Conservation (phyloP, 2,113 vertebrate species). For the Mugil cephalus region DNA sequence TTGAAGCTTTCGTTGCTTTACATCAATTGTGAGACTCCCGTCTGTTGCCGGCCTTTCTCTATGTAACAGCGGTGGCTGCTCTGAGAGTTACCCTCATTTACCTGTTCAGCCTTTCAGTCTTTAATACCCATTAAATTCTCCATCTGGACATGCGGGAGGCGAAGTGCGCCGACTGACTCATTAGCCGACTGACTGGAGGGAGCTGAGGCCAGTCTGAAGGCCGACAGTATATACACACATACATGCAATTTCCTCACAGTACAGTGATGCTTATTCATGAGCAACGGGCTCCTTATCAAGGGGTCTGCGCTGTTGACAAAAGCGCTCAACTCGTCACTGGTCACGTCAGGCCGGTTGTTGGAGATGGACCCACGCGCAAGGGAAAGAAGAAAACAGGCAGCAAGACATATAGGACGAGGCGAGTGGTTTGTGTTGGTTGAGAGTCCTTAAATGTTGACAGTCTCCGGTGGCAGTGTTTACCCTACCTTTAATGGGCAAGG, state of each 20-base stretch:
- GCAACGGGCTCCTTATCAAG: conserved; percentile 68
- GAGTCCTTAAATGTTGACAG: conserved; percentile 69
- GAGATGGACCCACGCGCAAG: conserved; percentile 8
- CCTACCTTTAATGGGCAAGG: conserved; percentile 55
- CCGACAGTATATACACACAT: conserved; percentile 11
- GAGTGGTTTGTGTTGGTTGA: conserved; percentile 56
- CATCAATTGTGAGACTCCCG: conserved; percentile 22
- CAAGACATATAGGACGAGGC: conserved; percentile 37
- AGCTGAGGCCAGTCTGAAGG: conserved; percentile 52
- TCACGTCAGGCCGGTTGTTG: conserved; percentile 60
- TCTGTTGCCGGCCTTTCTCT: conserved; percentile 7
- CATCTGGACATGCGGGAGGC: conserved; percentile 57
- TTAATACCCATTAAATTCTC: conserved; percentile 70
- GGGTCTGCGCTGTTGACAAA: conserved; percentile 68
- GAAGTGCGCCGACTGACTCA: conserved; percentile 52
- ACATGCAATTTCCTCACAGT: conserved; percentile 47
- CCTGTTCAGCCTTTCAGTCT: conserved; percentile 48
- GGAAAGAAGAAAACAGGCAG: conserved; percentile 16
- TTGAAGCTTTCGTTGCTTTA: conserved; percentile 17
- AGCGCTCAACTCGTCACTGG: conserved; percentile 69
- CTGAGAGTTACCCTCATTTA: conserved; percentile 43
- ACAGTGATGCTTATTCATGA: conserved; percentile 66
- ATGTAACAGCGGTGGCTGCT: conserved; percentile 29
- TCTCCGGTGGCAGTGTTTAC: conserved; percentile 64
- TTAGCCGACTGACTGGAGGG: conserved; percentile 53